Evolutionary conservation across 2,888 invertebrate species (phyloP), one percentile per base, ranked within the genome.

Genomic region (Harpagoxenus sublaevis): DNA sequence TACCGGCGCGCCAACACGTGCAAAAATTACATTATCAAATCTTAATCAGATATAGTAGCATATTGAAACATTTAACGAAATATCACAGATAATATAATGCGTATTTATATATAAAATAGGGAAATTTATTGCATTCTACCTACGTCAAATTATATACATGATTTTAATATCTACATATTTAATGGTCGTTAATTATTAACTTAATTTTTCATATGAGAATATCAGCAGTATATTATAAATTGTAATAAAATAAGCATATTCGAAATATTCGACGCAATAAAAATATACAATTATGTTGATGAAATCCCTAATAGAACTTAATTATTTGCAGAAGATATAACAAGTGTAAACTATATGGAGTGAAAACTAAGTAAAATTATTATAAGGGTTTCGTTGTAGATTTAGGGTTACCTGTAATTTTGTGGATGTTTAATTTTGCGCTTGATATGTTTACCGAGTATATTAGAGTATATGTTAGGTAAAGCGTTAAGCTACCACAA

Each of bases 371-470:
- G 18, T 60, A 31, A 74, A 73, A 74, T 5, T 74, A 53, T 8
- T 8, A 48, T 23, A 12, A 75, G 18, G 5, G 12, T 4, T 15
- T 42, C 48, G 12, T 3, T 15, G 15, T n/a, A 74, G 23, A 10
- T 57, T 73, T 42, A 31, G 48, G 15, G 23, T 1, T 45, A 23
- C 15, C 10, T 39, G 31, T 42, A 65, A 75, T 66, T 75, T 6
- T 75, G 55, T 23, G 55, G 35, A 12, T 23, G 31, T 73, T 71
- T 60, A 79, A 79, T 70, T 79, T 79, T 73, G 35, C 9, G 15
- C 18, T 45, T 79, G 73, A 57, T 73, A 60, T 23, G 57, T 79
- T 79, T 73, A 60, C 18, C 57, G 12, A 60, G 35, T 79, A 60
- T 71, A 71, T 60, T 79, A 73, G 35, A 60, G 35, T 73, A 48